phyloP scores from a whole-genome alignment of 2,797 vertebrate species.

The Diglossa cyanea region DNA sequence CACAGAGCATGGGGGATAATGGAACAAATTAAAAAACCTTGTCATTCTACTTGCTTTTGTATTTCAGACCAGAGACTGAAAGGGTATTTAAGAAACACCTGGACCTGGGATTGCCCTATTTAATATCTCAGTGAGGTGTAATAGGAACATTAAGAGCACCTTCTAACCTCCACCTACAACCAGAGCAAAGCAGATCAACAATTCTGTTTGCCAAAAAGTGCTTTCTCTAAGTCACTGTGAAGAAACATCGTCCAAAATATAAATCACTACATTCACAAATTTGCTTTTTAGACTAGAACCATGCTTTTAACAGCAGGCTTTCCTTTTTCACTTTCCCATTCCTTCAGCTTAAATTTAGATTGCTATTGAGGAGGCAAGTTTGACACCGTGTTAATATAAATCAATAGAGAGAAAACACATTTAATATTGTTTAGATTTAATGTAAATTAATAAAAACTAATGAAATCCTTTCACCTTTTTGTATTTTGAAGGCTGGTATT shows the following conservation, averaged over 20 bases:
- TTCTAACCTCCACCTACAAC: background rate
- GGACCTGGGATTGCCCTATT: background rate
- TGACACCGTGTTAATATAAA: background rate
- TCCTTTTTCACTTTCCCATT: background rate
- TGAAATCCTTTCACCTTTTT: background rate
- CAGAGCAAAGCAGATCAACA: background rate
- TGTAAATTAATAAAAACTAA: background rate
- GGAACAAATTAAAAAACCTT: background rate
- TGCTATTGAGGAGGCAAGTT: background rate
- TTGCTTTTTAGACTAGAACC: background rate
- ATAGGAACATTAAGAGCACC: background rate
- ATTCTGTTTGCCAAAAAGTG: fast-evolving
- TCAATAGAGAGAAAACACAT: background rate
- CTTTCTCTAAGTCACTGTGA: background rate
- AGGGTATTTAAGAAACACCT: background rate
- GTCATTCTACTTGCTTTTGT: background rate
- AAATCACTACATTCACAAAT: background rate
- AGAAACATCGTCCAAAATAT: background rate
- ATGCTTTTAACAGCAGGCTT: background rate
- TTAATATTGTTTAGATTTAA: background rate
- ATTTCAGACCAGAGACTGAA: background rate
- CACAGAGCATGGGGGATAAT: background rate
- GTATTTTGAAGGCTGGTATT: background rate
- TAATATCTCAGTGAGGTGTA: background rate
- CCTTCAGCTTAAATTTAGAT: background rate